Percentiles rank a stretch among this genome's conserved stretches.
Evolutionary conservation across 2,888 invertebrate genomes (phyloP).

Genomic region (Eristalinus sepulchralis): DNA sequence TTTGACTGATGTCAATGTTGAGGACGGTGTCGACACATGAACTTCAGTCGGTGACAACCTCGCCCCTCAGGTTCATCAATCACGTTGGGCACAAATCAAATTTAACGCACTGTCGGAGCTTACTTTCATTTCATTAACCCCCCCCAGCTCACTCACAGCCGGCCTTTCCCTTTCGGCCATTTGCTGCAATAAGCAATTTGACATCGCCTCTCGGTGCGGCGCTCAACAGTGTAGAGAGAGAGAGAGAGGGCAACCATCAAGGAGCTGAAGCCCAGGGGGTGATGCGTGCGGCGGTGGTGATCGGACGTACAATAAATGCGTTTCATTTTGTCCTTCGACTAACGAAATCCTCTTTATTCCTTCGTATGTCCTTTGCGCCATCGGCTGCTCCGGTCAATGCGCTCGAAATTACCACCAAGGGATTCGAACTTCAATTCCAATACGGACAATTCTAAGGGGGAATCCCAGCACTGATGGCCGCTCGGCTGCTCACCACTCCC

Average conservation of each 20-base stretch:
- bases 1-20: not conserved
- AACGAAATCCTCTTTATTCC: constrained; percentile 17
- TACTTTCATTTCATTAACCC: constrained; percentile 45
- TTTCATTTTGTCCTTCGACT: constrained; percentile 17
- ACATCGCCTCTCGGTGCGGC: constrained; percentile 47
- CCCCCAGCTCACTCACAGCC: not conserved
- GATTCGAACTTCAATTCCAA: constrained; percentile 54
- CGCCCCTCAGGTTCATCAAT: not conserved
- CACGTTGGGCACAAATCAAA: constrained; percentile 37
- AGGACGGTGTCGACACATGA: not conserved
- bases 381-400: constrained; percentile 50
- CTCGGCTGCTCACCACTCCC: not conserved
- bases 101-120: constrained; percentile 55
- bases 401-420: constrained; percentile 57
- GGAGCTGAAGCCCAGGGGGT: constrained; percentile 2
- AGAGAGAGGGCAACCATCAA: not conserved
- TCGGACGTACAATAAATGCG: constrained; percentile 43
- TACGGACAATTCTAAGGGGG: constrained; percentile 25
- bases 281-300: not conserved
- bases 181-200: constrained; percentile 38
- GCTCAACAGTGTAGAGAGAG: constrained; percentile 46
- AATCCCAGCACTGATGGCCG: not conserved
- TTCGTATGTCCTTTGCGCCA: constrained; percentile 26
- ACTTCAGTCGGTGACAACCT: not conserved
- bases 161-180: not conserved